Conservation (phyloP, 1,140 invertebrate genomes). For the Probaryconus sp. region DNA sequence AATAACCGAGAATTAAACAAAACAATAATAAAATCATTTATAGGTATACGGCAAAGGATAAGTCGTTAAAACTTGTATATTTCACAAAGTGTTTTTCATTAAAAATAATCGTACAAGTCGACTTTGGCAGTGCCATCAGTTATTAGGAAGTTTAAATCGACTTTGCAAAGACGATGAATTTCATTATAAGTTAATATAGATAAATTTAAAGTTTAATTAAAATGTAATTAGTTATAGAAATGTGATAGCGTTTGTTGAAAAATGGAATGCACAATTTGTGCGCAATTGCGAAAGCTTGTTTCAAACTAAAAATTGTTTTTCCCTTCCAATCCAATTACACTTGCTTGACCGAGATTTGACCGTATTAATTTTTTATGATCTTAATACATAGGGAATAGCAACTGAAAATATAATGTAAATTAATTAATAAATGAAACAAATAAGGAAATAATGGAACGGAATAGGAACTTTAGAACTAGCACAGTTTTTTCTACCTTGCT, state of each 20-base stretch:
- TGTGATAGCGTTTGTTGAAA: slow-evolving; percentile 27
- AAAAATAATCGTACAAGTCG: slow-evolving; percentile 26
- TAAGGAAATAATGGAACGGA: too few species aligned
- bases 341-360: slow-evolving; percentile 18
- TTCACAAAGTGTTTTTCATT: slow-evolving; percentile 17
- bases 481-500: too few species aligned
- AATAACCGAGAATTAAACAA: too few species aligned
- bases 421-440: too few species aligned
- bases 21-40: too few species aligned
- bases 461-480: too few species aligned
- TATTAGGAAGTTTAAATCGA: slow-evolving; percentile 43
- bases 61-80: not conserved
- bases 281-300: slow-evolving; percentile 43
- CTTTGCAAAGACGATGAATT: slow-evolving; percentile 48
- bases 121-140: slow-evolving; percentile 9
- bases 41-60: slow-evolving; percentile 4
- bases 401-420: too few species aligned
- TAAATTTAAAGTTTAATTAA: slow-evolving; percentile 58
- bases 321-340: slow-evolving; percentile 37
- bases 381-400: too few species aligned
- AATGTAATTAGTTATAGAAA: slow-evolving; percentile 53
- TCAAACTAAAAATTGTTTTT: slow-evolving; percentile 42
- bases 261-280: slow-evolving; percentile 12
- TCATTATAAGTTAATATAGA: slow-evolving; percentile 55
- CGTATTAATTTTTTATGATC: slow-evolving; percentile 34